Conservation (phyloP, 2,113 vertebrate genomes). For the Sinocyclocheilus anshuiensis region DNA sequence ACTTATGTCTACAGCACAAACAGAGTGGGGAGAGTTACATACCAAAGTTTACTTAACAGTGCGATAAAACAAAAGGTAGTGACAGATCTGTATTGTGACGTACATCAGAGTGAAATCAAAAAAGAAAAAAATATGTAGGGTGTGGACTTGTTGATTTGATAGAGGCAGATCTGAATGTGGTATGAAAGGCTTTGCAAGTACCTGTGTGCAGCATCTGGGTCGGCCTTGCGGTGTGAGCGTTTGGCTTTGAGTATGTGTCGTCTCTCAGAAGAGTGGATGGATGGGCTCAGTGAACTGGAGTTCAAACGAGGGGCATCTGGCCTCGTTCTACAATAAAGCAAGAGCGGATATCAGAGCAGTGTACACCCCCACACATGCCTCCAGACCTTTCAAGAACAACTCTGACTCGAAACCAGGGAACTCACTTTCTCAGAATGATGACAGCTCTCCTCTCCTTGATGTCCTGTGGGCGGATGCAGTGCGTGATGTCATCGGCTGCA, state of each 20-base stretch:
- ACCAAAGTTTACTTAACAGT: not conserved
- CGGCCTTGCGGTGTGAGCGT: slow-evolving; percentile 93
- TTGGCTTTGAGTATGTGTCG: slow-evolving; percentile 88
- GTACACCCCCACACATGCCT: not conserved
- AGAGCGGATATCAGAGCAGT: not conserved
- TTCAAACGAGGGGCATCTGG: slow-evolving; percentile 92
- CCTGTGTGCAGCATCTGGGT: slow-evolving; percentile 78
- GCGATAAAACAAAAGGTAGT: not conserved
- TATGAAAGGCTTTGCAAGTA: not conserved
- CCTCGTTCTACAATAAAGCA: slow-evolving; percentile 84
- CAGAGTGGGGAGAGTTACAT: not conserved
- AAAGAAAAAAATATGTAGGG: not conserved
- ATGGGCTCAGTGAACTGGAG: slow-evolving; percentile 80
- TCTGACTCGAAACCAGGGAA: slow-evolving; percentile 38
- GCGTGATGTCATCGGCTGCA: slow-evolving; percentile 97
- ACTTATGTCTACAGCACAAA: not conserved
- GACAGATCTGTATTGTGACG: not conserved
- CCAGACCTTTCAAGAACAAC: not conserved
- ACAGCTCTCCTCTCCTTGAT: slow-evolving; percentile 96
- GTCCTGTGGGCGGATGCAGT: slow-evolving; percentile 97
- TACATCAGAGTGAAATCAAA: not conserved
- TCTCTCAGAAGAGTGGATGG: slow-evolving; percentile 79
- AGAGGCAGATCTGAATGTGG: too few species aligned
- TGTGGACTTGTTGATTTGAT: not conserved
- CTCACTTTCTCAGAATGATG: slow-evolving; percentile 98